Base-by-base conservation (phyloP, 1,140 invertebrate species). In the Drosophila serrata region DNA sequence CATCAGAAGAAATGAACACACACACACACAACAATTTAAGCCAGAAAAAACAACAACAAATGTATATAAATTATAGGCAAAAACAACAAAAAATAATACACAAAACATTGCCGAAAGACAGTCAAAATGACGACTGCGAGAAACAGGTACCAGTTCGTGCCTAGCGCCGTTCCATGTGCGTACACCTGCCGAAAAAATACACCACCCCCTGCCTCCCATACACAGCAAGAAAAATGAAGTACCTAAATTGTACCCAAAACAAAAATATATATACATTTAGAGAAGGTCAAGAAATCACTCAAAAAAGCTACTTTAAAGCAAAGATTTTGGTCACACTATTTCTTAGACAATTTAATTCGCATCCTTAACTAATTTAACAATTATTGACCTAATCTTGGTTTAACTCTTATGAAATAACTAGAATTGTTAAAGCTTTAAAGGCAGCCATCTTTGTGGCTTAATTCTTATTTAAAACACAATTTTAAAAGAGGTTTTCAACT, bases 141-240 rank as follows among this genome's bases (percentile, higher is more conserved):
- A 88, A 90, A 88, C 84, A 90, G 84, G 84, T 88, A 88, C 84
- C 84, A 84, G 84, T 60, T 88, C 81, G 84, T 88, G 84, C 84
- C 84, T 88, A 88, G 84, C 84, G 84, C 84, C 68, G 77, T 49
- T 81, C 76, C 81, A 80, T 84, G 70, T 67, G 81, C 51, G 60
- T 61, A 58, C 35, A 53, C 70, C 81, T 59, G 55, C 22, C 35
- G 7, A 49, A 49, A 29, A 46, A 49, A 6, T 29, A 39, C 6
- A 12, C 31, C 35, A n/a, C 22, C 33, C 35, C 45, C 45, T 43
- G 43, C 74, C 33, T 5, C 51, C 29, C 58, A 40, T 53, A 75
- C 39, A 59, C 33, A 17, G 24, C n/a, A 12, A 46, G 24, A 49
- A 49, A 48, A 48, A 29, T 6, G 6, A 11, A 5, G 9, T n/a